Base-by-base conservation (phyloP, 2,113 vertebrate genomes). In the Nettapus auritus region DNA sequence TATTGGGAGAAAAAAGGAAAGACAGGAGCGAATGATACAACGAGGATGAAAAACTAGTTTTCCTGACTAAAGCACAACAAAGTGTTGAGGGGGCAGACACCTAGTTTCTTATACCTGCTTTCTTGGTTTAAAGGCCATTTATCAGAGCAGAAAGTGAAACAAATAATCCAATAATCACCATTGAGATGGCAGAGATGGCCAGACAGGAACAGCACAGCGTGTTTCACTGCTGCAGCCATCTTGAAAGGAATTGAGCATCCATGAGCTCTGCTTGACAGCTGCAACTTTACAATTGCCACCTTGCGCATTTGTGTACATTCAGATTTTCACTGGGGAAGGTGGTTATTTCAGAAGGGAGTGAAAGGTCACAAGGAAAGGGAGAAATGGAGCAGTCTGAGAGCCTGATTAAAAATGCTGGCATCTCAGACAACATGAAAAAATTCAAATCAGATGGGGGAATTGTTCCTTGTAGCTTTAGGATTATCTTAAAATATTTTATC, bases 181-280 rank as follows among this genome's bases (percentile, higher is more conserved):
- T 5, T 53, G 23, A 29, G 44, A 19, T 26, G 6, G 46, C 2
- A 4, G 48, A 64, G 26, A 20, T 48, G 60, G 70, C 34, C 2
- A 3, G 29, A 19, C 2, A 8, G 19, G 26, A 68, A 44, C 31
- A 69, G 4, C 0, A 3, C n/a, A 31, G 9, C 1, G 1, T 12
- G 34, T 22, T 28, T 68, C 34, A 22, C 25, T 3, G 2, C 46
- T 60, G 31, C 26, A 34, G 34, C 42, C 34, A 42, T 1, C 1
- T 18, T 15, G 18, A 26, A 44, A 36, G 33, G 46, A 31, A 28
- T 14, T 40, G 17, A 48, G 42, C 31, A 42, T 29, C 42, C 34
- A 34, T 1, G 3, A 50, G 44, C 44, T 34, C 53, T 76, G 52
- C 42, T n/a, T 28, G 17, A 18, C 16, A 26, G 18, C 40, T 48